These are phyloP conservation scores for Galerucella calmariensis DNA, from an alignment of 2,888 invertebrate species.

Conservation along the genomic window DNA sequence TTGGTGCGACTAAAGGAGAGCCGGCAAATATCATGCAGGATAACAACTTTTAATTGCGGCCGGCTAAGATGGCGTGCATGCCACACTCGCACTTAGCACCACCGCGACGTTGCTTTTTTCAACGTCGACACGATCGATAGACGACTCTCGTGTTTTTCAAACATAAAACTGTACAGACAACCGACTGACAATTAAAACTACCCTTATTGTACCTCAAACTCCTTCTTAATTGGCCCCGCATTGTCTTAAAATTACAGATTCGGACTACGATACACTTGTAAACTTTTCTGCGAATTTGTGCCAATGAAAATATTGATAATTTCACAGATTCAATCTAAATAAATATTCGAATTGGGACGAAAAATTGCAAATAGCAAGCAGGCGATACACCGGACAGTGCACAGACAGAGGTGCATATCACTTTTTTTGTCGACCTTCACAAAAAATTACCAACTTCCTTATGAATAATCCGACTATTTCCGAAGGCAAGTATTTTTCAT, in stretches of 20 bases:
- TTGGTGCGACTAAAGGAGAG: slow-evolving; percentile 24
- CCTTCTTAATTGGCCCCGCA: slow-evolving; percentile 48
- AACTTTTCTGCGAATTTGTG: not conserved
- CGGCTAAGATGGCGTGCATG: slow-evolving; percentile 67
- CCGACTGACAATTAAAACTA: slow-evolving; percentile 55
- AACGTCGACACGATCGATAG: slow-evolving; percentile 60
- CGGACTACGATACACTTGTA: not conserved
- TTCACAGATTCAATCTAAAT: no score
- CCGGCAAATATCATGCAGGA: slow-evolving; percentile 37
- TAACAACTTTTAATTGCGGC: slow-evolving; percentile 63
- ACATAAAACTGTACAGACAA: slow-evolving; percentile 60
- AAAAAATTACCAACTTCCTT: no score
- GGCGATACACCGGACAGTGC: no score
- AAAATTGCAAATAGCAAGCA: no score
- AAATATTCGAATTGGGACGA: no score
- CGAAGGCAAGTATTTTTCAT: no score
- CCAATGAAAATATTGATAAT: not conserved
- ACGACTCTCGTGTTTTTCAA: slow-evolving; percentile 64
- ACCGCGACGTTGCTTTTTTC: slow-evolving; percentile 64
- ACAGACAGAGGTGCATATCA: no score
- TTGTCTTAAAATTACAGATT: slow-evolving; percentile 43
- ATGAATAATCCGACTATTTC: no score
- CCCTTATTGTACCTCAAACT: slow-evolving; percentile 50
- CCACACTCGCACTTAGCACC: slow-evolving; percentile 66
- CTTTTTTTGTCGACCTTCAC: no score